phyloP scores from a whole-genome alignment of 2,113 vertebrate genomes.

The Pardalotus punctatus region DNA sequence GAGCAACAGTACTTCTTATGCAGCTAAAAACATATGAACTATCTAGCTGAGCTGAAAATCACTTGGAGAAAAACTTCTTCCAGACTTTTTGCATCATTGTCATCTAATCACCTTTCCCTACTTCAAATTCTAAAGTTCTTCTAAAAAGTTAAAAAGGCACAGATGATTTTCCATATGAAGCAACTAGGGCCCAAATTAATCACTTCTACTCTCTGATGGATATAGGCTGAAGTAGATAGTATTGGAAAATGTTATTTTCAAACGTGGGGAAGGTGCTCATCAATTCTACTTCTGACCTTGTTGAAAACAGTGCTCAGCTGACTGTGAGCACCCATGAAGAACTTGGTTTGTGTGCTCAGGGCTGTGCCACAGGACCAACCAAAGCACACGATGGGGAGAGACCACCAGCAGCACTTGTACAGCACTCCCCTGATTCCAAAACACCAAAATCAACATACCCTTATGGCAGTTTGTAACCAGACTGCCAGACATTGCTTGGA shows the following conservation, averaged over 20 bases:
- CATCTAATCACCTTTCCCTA: neutral
- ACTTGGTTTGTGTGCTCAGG: rapidly evolving
- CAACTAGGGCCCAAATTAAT: neutral
- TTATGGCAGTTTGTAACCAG: neutral
- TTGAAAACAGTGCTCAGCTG: neutral
- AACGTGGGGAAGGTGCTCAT: neutral
- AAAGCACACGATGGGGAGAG: rapidly evolving
- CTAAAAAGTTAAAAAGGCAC: neutral
- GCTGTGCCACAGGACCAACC: neutral
- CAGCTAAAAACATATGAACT: neutral
- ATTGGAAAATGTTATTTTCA: neutral
- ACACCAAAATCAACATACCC: neutral
- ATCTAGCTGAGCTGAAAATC: neutral
- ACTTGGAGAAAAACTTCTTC: neutral
- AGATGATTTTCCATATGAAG: neutral
- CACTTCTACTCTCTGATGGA: neutral
- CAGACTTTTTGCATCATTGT: neutral
- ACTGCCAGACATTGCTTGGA: neutral
- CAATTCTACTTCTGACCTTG: neutral
- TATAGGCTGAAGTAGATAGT: neutral
- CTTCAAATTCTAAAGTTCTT: neutral
- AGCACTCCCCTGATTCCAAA: neutral
- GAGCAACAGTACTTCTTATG: neutral
- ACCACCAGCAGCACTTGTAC: neutral
- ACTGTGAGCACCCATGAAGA: neutral